Evolutionary conservation across 2,888 invertebrate species (phyloP).

Genomic region (Brachyptera putata): DNA sequence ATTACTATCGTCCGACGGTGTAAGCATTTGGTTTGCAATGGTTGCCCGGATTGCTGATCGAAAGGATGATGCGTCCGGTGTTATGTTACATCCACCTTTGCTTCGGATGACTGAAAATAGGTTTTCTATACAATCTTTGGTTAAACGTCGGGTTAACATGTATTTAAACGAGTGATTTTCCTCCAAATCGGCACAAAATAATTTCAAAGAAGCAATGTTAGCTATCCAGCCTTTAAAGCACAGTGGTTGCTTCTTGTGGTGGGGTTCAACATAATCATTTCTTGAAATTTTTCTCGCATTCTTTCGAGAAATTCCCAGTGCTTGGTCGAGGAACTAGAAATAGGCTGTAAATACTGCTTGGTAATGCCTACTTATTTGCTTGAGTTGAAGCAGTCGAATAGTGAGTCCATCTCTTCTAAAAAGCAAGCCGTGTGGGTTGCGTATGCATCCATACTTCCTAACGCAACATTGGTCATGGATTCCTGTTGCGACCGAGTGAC

Average conservation of each 20-base stretch:
- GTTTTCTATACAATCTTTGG: slow-evolving; percentile 13
- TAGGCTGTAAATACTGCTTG: slow-evolving; percentile 5
- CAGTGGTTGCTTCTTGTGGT: background rate
- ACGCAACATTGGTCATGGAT: slow-evolving; percentile 9
- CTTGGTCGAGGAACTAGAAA: background rate
- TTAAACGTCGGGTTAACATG: slow-evolving; percentile 14
- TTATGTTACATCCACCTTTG: too few species aligned
- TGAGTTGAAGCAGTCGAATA: slow-evolving; percentile 22
- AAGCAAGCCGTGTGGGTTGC: slow-evolving; percentile 17
- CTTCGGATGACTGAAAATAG: too few species aligned
- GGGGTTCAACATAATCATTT: too few species aligned
- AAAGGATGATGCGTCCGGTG: too few species aligned
- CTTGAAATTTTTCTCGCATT: background rate
- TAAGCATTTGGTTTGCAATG: too few species aligned
- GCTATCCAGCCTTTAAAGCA: slow-evolving; percentile 1
- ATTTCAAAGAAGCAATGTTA: slow-evolving; percentile 8
- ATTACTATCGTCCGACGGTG: too few species aligned
- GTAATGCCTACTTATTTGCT: background rate
- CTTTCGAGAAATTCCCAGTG: slow-evolving; percentile 17
- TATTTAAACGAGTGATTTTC: slow-evolving; percentile 8
- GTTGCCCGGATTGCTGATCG: too few species aligned
- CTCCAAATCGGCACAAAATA: slow-evolving; percentile 9
- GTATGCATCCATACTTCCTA: background rate
- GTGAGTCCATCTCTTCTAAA: slow-evolving; percentile 5
- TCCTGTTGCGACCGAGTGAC: slow-evolving; percentile 17